These are phyloP conservation scores for Drosophila pruinosa DNA, from an alignment of 1,140 invertebrate genomes.

Conservation along the genomic window DNA sequence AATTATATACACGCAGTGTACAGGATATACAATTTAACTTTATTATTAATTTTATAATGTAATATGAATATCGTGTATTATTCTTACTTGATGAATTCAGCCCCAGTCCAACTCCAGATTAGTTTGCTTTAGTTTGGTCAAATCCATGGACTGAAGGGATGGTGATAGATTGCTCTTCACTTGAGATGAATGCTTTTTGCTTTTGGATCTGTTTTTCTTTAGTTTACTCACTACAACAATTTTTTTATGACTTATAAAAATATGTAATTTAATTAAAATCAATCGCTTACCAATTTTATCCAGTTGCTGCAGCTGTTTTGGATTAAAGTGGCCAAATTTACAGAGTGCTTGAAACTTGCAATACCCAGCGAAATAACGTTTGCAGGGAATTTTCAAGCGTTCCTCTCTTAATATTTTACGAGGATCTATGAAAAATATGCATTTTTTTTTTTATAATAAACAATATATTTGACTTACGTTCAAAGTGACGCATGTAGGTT, in stretches of 20 bases:
- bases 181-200: neutral
- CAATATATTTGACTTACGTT: conserved; percentile 33
- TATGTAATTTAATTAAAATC: neutral
- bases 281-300: conserved; percentile 48
- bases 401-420: conserved; percentile 48
- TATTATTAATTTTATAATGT: neutral
- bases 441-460: neutral
- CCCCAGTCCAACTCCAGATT: conserved; percentile 44
- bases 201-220: conserved; percentile 10
- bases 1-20: neutral
- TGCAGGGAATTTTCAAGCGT: conserved; percentile 53
- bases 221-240: conserved; percentile 16
- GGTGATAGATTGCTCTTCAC: conserved; percentile 41
- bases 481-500: conserved; percentile 57
- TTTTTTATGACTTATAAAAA: too few species aligned
- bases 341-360: conserved; percentile 71
- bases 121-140: conserved; percentile 25
- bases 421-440: conserved; percentile 47
- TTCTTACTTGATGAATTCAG: neutral
- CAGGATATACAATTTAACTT: neutral
- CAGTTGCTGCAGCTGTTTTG: conserved; percentile 53
- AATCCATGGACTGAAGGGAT: conserved; percentile 46
- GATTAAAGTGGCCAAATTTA: conserved; percentile 60
- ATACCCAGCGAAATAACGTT: conserved; percentile 50
- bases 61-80: neutral